Conservation (phyloP, 2,888 invertebrate genomes). For the Cotesia congregata region DNA sequence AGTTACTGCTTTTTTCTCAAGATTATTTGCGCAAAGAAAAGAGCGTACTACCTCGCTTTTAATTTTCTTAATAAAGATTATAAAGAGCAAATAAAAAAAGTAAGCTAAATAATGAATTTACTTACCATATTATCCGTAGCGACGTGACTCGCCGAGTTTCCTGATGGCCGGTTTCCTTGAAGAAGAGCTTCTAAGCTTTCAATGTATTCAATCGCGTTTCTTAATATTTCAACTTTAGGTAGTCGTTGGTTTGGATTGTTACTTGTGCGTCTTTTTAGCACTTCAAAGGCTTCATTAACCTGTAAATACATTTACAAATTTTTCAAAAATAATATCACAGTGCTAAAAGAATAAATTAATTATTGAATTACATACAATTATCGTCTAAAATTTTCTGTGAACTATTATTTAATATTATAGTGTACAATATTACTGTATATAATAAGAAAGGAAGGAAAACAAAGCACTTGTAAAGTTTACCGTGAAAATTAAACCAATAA, state of each 20-base stretch:
- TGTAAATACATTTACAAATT: conserved; percentile 65
- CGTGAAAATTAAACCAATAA: too few relatives aligned
- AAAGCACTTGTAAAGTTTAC: too few relatives aligned
- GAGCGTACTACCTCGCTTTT: not conserved
- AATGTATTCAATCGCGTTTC: conserved; percentile 98
- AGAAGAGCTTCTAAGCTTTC: conserved; percentile 90
- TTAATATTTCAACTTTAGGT: conserved; percentile 96
- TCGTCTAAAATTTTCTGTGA: too few relatives aligned
- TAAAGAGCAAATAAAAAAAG: not conserved
- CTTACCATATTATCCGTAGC: conserved; percentile 52
- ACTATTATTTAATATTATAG: too few relatives aligned
- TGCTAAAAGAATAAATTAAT: too few relatives aligned
- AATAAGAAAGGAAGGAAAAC: too few relatives aligned
- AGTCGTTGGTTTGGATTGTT: conserved; percentile 96
- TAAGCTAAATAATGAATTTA: conserved; percentile 14
- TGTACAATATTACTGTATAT: too few relatives aligned
- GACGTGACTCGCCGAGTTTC: conserved; percentile 53
- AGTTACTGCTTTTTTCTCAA: not conserved
- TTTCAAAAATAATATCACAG: not conserved
- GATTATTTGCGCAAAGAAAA: not conserved
- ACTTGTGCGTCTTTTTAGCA: conserved; percentile 91
- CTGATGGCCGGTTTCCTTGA: conserved; percentile 74
- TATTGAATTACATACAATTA: too few relatives aligned
- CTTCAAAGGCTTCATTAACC: conserved; percentile 99
- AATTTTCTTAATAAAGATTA: not conserved